These are phyloP conservation scores for Camarhynchus parvulus DNA, from an alignment of 2,113 vertebrate genomes.

Conservation along the genomic window DNA sequence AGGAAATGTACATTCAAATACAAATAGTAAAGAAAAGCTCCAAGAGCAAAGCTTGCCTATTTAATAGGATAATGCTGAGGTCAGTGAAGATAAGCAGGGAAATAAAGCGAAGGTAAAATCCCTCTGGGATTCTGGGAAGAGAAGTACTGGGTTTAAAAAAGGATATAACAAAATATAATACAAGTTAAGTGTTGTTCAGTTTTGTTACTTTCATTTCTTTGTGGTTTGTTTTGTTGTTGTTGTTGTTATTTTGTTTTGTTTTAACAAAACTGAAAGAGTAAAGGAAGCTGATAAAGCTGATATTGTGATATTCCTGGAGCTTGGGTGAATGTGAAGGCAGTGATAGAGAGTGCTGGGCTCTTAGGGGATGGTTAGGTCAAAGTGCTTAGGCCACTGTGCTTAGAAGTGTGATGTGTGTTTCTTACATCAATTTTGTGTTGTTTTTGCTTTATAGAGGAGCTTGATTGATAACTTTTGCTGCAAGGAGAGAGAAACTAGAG, in stretches of 20 bases:
- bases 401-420: background rate
- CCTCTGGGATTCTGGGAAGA: background rate
- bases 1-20: background rate
- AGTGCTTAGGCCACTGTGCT: background rate
- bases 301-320: background rate
- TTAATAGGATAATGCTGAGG: background rate
- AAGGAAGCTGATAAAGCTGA: background rate
- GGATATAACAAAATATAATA: background rate
- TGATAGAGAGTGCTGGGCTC: background rate
- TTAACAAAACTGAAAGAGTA: background rate
- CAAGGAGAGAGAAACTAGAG: background rate
- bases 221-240: background rate
- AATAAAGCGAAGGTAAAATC: background rate
- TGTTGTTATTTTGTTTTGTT: background rate
- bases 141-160: background rate
- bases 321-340: background rate
- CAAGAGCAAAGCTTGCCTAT: background rate
- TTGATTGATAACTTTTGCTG: background rate
- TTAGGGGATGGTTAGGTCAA: background rate
- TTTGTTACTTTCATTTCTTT: background rate
- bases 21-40: background rate
- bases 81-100: background rate
- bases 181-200: background rate
- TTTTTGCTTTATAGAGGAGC: background rate
- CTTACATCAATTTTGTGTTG: background rate